Base-by-base conservation (phyloP, 2,113 vertebrate species). In the Pycnonotus jocosus region DNA sequence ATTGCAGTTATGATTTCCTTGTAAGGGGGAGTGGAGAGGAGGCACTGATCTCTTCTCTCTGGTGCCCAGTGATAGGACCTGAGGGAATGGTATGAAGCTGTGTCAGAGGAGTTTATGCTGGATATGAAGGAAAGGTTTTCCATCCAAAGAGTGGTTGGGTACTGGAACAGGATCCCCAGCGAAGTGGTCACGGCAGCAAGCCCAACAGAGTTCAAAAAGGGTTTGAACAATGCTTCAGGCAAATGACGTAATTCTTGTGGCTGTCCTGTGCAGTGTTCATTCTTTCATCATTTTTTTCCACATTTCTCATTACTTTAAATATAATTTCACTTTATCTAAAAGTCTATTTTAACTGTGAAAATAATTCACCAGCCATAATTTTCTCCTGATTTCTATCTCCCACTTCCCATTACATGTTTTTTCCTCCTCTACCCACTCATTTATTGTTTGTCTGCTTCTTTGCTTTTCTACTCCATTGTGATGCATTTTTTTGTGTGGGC, bases 391-490 rank as follows among this genome's bases (percentile, higher is more conserved):
- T 88, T 94, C 51, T 50, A 33, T 71, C 25, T 19, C 17, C 6
- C 45, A 30, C 48, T 93, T 12, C 19, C 13, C 30, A 51, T 80
- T 86, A 50, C 15, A 16, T 15, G 15, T 40, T 83, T 69, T 68
- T 89, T 81, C 31, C 25, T 73, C 54, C 86, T 81, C 68, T 77
- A 70, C 73, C 56, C 54, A 81, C 53, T 90, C 58, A 42, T 79
- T 69, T 90, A 51, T 60, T 86, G 72, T 92, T 92, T 72, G 65
- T 85, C 51, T 14, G 3, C 30, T 68, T 35, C 61, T 62, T 94
- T 86, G 84, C 54, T 86, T 86, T 93, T 88, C 62, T 79, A 25
- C 27, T 88, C 30, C 50, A 61, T 81, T 96, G 56, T 88, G 77
- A 35, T 91, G 50, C 24, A 57, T 82, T 91, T 68, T 68, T 2